A percentile compares a stretch with the other conserved stretches of the same genome.
Evolutionary conservation across 2,113 vertebrate species (phyloP).

Genomic region (Anser cygnoides): DNA sequence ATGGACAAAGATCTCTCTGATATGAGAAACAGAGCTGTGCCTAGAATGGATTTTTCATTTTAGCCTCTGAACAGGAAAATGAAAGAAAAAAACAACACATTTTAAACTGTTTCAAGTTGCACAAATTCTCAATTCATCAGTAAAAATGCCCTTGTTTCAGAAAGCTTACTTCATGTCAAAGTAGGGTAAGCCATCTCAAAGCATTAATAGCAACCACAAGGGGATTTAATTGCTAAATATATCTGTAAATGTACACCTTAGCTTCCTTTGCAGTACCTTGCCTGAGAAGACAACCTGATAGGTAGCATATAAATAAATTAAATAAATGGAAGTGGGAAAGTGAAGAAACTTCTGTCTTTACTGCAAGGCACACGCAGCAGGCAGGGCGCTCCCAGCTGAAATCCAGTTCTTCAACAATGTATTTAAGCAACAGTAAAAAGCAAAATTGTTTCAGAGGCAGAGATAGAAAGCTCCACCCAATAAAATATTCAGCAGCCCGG

Average conservation of each 20-base stretch:
- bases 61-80: background rate
- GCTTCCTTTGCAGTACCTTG: background rate
- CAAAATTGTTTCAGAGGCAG: background rate
- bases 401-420: background rate
- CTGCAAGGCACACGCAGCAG: background rate
- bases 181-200: conserved; percentile 26
- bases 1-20: background rate
- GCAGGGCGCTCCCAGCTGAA: fast-evolving
- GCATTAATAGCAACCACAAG: background rate
- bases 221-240: conserved; percentile 45
- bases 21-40: background rate
- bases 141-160: conserved; percentile 25
- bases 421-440: background rate
- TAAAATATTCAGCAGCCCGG: background rate
- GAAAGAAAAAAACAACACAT: fast-evolving
- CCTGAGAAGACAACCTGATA: background rate
- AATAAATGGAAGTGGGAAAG: background rate
- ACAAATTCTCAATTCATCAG: background rate
- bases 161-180: background rate
- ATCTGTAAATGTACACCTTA: conserved; percentile 19
- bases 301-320: background rate
- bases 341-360: background rate
- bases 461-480: background rate
- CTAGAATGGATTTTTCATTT: background rate
- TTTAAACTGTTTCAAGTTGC: background rate